Evolutionary conservation across 2,888 invertebrate species (phyloP), one percentile per base, ranked within the genome.

Genomic region (Pantelozetes paolii): DNA sequence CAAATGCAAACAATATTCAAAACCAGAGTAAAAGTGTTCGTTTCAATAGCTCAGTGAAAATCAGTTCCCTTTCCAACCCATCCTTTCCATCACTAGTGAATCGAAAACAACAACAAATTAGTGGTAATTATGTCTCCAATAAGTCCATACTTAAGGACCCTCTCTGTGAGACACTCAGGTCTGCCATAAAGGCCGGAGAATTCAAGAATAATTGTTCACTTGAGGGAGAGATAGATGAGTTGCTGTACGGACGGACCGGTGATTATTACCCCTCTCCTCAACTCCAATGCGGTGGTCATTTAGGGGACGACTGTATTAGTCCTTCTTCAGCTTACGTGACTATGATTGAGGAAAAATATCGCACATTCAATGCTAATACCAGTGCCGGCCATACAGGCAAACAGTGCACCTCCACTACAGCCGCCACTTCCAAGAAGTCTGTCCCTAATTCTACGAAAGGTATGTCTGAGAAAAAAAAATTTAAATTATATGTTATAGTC

Each of bases 211-310:
- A 75, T 36, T 75, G 75, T 11, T 74, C 77, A 9, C 74, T 79
- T 18, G 80, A 80, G 72, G 79, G 79, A 62, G 81, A 80, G 57
- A 80, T 81, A 42, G 81, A 80, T 74, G 77, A 78, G 0, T 77
- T 81, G 28, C 75, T 81, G n/a, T 80, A 80, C 72, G 80, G 80
- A n/a, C 72, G 59, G 13, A 28, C 42, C 20, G 62, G 67, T 23
- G 20, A 20, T 67, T 67, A 67, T 26, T 67, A 67, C 30, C 23
- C 40, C n/a, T 67, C 67, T 20, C 67, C 67, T 23, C 23, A n/a
- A 40, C 40, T 40, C 1, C 20, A 40, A 26, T 6, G 5, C 20
- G 45, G 20, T 18, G 26, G 26, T 32, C 57, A 36, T 20, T 69
- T 50, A 26, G 13, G 6, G 40, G 42, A 32, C 26, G 67, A 67